A percentile compares a stretch with the other conserved stretches of the same genome.
These are phyloP conservation scores for Drosophila setosimentum DNA, from an alignment of 2,888 invertebrate genomes.

Conservation along the genomic window DNA sequence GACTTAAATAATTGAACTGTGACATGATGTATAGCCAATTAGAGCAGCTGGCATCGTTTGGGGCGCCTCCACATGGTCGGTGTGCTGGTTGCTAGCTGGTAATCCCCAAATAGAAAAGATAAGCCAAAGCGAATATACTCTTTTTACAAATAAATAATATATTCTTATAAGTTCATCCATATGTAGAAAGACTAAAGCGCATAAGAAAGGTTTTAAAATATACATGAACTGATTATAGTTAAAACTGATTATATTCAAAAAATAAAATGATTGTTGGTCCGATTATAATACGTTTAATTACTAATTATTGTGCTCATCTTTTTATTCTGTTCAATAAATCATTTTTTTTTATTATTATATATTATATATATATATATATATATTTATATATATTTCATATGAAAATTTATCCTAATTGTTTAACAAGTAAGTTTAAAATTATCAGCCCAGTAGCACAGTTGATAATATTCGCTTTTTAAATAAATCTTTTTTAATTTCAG, in stretches of 20 bases:
- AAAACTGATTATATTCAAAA: not conserved
- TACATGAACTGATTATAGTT: not conserved
- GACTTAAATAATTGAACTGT: slow-evolving; percentile 64
- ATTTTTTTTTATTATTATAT: not conserved
- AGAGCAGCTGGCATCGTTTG: slow-evolving; percentile 24
- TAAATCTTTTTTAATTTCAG: not conserved
- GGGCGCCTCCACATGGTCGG: slow-evolving; percentile 3
- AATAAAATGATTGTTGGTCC: not conserved
- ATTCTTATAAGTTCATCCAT: not conserved
- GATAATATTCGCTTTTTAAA: not conserved
- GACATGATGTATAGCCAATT: slow-evolving; percentile 52
- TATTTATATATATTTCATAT: not conserved
- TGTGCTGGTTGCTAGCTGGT: not conserved
- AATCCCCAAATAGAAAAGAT: not conserved
- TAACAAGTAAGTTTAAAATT: not conserved
- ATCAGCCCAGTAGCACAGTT: not conserved
- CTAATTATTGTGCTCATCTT: not conserved
- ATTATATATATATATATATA: no score
- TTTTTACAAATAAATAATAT: not conserved
- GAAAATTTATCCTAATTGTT: not conserved
- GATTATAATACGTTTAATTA: not conserved
- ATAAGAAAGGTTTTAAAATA: not conserved
- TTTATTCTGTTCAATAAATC: not conserved
- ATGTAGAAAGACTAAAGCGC: not conserved
- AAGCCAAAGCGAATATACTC: slow-evolving; percentile 2